phyloP scores from a whole-genome alignment of 2,113 vertebrate genomes.

The Oceanodroma tethys region DNA sequence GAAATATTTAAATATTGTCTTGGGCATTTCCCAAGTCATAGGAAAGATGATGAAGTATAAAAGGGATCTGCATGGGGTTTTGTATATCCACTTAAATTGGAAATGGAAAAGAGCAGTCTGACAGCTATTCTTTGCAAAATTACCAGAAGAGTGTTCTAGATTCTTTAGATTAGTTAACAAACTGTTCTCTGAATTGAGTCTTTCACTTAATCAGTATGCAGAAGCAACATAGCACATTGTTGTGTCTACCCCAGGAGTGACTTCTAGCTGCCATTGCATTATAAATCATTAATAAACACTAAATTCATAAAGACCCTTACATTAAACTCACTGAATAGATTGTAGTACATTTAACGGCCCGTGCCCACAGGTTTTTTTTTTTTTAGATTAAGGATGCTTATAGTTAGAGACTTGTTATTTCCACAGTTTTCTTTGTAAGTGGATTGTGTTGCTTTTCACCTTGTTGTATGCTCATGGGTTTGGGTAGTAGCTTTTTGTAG shows the following conservation, averaged over 20 bases:
- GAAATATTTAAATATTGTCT: neutral
- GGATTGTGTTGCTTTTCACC: neutral
- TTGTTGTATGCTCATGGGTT: neutral
- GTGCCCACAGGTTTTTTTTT: neutral
- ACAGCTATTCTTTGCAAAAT: neutral
- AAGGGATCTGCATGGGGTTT: neutral
- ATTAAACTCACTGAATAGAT: conserved; percentile 13
- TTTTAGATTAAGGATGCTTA: neutral
- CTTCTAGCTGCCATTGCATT: neutral
- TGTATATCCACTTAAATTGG: neutral
- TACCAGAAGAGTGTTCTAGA: neutral
- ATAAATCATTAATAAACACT: conserved; percentile 6
- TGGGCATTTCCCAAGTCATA: neutral
- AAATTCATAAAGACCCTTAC: conserved; percentile 4
- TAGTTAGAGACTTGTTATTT: neutral
- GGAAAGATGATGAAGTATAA: neutral
- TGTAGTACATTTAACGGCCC: neutral
- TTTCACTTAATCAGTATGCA: neutral
- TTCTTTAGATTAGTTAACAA: neutral
- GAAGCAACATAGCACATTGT: neutral
- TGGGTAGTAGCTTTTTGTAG: neutral
- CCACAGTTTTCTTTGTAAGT: neutral
- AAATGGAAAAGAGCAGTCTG: neutral
- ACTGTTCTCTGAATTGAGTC: neutral
- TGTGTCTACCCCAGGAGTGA: neutral